Base-by-base conservation (phyloP, 2,797 vertebrate species). In the Pseudochromis fuscus region DNA sequence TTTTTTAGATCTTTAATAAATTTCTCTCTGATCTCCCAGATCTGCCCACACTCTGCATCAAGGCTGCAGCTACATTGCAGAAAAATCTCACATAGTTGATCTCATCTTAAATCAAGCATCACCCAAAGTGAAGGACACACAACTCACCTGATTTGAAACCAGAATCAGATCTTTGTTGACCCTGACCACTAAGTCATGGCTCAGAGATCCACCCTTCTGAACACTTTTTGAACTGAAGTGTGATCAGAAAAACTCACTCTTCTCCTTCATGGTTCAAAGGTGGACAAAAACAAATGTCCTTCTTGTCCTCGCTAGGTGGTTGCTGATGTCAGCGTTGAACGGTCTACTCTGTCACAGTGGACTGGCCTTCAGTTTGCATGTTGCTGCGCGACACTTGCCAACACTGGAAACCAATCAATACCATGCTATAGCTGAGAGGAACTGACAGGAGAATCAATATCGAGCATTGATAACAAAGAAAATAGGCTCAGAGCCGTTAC, bases 361-460 rank as follows among this genome's bases (percentile, higher is more conserved):
- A 87, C 85, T 90, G 89, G 61, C 75, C 84, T 63, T 67, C 76
- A 79, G 88, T 82, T 83, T 13, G 33, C 80, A 85, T 83, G 87
- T 61, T 52, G 72, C 64, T 11, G 30, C 24, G 21, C 71, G 44
- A 61, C 85, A 72, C 81, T 82, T 7, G 23, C 66, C 60, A 70
- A 84, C 73, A 61, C 72, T 74, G 83, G 77, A 84, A 82, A 79
- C 53, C 19, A 55, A 91, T 93, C 90, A 57, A 93, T 93, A 85
- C 18, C 67, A 77, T 64, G 65, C 83, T 84, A 79, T 75, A 81
- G 84, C 81, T 66, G 68, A 86, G 67, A 84, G 88, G 81, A 85
- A 74, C 75, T 74, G 79, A 83, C 71, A 23, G 81, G 61, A 42
- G 67, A 77, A 89, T 94, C 92, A 0, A 93, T 93, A 57, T 2